phyloP scores from a whole-genome alignment of 2,113 vertebrate genomes.

The Paraplagusia blochii region DNA sequence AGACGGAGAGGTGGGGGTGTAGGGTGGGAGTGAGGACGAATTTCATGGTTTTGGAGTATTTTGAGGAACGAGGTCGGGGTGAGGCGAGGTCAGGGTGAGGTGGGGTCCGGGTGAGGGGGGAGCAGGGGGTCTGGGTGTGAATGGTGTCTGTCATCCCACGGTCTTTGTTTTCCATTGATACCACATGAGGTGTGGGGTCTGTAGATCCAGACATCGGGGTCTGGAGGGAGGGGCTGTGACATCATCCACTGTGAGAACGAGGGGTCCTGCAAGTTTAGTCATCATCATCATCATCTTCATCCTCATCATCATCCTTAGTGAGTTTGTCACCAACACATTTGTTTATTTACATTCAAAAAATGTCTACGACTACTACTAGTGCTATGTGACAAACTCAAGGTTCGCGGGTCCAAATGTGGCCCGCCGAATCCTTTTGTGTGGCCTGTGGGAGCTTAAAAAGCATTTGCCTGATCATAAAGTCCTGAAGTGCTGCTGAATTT shows the following conservation, averaged over 20 bases:
- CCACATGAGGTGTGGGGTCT: background rate
- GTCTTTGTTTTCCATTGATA: slow-evolving; percentile 38
- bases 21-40: background rate
- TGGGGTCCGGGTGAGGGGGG: background rate
- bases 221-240: slow-evolving; percentile 50
- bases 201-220: slow-evolving; percentile 1
- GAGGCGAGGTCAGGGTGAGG: background rate
- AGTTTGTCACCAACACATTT: background rate
- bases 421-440: too few species aligned
- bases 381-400: too few species aligned
- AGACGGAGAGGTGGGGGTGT: slow-evolving; percentile 10
- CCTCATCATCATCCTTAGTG: slow-evolving; percentile 12
- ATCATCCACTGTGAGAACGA: slow-evolving; percentile 44
- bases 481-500: too few species aligned
- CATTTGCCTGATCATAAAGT: too few species aligned
- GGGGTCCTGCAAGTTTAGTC: background rate
- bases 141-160: slow-evolving; percentile 51
- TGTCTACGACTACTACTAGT: too few species aligned
- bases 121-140: background rate
- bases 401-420: too few species aligned
- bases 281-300: background rate
- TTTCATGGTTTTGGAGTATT: background rate
- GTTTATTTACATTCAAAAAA: too few species aligned
- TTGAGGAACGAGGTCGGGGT: background rate
- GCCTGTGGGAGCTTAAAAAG: too few species aligned